A percentile compares a stretch with the other conserved stretches of the same genome.
phyloP scores from a whole-genome alignment of 2,797 vertebrate species.

The Gallinago stenura region DNA sequence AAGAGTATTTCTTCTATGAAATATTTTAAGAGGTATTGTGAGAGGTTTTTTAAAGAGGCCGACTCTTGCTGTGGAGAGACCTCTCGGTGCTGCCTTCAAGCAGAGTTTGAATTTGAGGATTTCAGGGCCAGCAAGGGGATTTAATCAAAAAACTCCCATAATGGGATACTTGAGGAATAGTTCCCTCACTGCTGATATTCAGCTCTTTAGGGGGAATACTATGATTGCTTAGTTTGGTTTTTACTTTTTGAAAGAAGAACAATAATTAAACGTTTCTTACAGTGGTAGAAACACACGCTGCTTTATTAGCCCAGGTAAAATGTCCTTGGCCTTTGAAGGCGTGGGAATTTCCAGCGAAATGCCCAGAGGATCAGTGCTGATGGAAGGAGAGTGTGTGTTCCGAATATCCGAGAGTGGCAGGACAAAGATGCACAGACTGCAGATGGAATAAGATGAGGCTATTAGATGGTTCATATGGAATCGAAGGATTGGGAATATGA shows the following conservation, averaged over 20 bases:
- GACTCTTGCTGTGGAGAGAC: neutral
- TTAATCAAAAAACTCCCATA: neutral
- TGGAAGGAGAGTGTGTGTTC: neutral
- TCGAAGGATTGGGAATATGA: neutral
- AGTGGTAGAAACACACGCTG: neutral
- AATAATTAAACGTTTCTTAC: neutral
- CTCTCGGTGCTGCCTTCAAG: neutral
- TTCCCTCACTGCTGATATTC: neutral
- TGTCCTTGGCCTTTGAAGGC: neutral
- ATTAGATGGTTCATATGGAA: neutral
- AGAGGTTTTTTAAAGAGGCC: neutral
- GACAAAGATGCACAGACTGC: neutral
- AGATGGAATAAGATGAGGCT: neutral
- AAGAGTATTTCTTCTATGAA: neutral
- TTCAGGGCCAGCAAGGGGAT: neutral
- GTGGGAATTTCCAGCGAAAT: neutral
- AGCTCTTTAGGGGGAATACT: neutral
- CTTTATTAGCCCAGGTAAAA: neutral
- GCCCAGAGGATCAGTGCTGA: neutral
- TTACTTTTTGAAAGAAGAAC: neutral
- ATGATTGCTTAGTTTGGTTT: neutral
- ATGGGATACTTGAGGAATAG: neutral
- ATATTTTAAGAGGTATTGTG: neutral
- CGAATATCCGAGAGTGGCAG: neutral
- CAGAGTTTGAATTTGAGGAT: neutral